Evolutionary conservation across 2,797 vertebrate genomes (phyloP).

Genomic region (Helostoma temminkii): DNA sequence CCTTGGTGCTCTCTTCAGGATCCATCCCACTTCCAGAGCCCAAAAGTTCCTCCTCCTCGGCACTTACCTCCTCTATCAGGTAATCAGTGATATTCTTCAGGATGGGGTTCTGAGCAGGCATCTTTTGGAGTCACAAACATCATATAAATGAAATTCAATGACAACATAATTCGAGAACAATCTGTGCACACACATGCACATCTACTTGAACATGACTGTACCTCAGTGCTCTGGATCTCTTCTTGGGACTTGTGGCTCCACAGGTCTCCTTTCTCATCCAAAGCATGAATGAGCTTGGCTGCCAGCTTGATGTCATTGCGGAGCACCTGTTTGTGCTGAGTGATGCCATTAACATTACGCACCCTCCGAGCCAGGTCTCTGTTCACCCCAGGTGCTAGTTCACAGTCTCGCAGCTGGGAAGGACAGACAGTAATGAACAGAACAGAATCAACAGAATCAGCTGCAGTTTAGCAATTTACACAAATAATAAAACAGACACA

Average conservation of each 20-base stretch:
- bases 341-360: conserved; percentile 91
- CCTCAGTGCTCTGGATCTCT: conserved; percentile 75
- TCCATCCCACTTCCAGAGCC: conserved; percentile 86
- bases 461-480: conserved; percentile 8
- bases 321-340: conserved; percentile 93
- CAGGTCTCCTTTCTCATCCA: conserved; percentile 90
- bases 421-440: conserved; percentile 5
- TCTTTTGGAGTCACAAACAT: conserved; percentile 53
- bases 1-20: conserved; percentile 87
- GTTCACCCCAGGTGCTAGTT: conserved; percentile 93
- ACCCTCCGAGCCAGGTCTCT: conserved; percentile 91
- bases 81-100: conserved; percentile 96
- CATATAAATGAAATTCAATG: not conserved
- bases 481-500: conserved; percentile 3
- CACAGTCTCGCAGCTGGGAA: conserved; percentile 90
- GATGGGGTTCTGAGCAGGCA: conserved; percentile 91
- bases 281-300: conserved; percentile 91
- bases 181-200: not conserved
- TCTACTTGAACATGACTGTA: conserved; percentile 17
- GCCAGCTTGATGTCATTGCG: conserved; percentile 95
- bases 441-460: too few relatives aligned
- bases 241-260: conserved; percentile 85
- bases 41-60: conserved; percentile 93
- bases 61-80: conserved; percentile 95
- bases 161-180: not conserved